Base-by-base conservation (phyloP, 2,113 vertebrate genomes). In the Rhinolophus ferrumequinum region DNA sequence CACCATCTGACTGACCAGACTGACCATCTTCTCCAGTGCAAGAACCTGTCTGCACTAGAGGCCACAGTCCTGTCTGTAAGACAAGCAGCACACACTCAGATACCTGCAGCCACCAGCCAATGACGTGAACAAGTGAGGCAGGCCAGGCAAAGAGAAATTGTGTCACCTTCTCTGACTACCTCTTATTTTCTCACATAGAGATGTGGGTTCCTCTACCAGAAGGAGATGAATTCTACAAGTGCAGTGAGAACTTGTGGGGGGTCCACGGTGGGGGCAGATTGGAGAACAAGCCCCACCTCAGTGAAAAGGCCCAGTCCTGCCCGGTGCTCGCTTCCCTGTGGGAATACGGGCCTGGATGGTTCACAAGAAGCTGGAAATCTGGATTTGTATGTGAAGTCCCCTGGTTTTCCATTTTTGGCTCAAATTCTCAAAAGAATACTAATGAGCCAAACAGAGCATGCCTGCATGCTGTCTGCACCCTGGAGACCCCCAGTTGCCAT, bases 361-460 rank as follows among this genome's bases (percentile, higher is more conserved):
- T 67, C 66, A 22, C 3, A 1, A 70, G 52, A 91, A 92, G 60
- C 60, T 50, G 14, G 56, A 60, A 86, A 30, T 84, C 88, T 85
- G 16, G 35, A 56, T 84, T 54, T 54, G 52, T 54, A 54, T 50
- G 24, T 87, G 38, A 82, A 96, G 60, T 44, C 22, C 21, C 64
- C 80, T 72, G 33, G 33, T n/a, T 93, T 96, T 94, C 85, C 79
- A 35, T 75, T 66, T 93, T 90, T 12, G 76, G 30, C 64, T 84
- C 58, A 58, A 3, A 76, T 28, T 73, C 85, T 81, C 28, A 67
- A 79, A 44, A 89, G 73, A 80, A 35, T 56, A 47, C 72, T 64
- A 7, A 5, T 50, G 44, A 28, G 50, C 38, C 58, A 58, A 26
- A 75, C 66, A 62, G 5, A 91, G 50, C 12, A 3, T 33, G 33